These are phyloP conservation scores for Apogon talboti DNA, from an alignment of 2,797 vertebrate genomes.

Conservation along the genomic window DNA sequence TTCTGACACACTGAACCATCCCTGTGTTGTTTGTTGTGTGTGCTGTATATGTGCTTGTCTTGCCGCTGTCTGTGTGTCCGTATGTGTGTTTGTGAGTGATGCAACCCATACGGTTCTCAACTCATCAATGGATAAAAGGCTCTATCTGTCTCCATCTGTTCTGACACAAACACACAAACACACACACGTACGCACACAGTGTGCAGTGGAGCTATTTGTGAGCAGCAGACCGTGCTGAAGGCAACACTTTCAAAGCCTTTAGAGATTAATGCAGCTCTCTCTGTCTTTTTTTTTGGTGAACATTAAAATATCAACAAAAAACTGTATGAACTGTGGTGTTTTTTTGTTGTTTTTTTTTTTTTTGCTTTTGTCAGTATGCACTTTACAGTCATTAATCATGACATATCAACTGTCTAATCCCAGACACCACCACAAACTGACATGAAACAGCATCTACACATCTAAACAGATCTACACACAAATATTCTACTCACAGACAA, in stretches of 20 bases:
- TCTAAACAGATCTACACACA: too few relatives aligned
- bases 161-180: slow-evolving; percentile 32
- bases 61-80: slow-evolving; percentile 6
- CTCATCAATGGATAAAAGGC: slow-evolving; percentile 72
- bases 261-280: slow-evolving; percentile 41
- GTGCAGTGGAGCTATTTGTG: slow-evolving; percentile 50
- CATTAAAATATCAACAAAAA: slow-evolving; percentile 5
- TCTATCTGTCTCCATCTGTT: slow-evolving; percentile 68
- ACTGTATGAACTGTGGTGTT: too few relatives aligned
- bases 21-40: slow-evolving; percentile 30
- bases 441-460: too few relatives aligned
- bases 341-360: too few relatives aligned
- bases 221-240: slow-evolving; percentile 61
- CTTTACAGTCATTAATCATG: too few relatives aligned
- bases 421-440: too few relatives aligned
- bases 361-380: too few relatives aligned
- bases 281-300: slow-evolving; percentile 16
- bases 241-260: slow-evolving; percentile 51
- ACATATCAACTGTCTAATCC: too few relatives aligned
- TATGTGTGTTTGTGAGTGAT: slow-evolving; percentile 25
- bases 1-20: slow-evolving; percentile 47
- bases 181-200: slow-evolving; percentile 14
- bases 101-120: slow-evolving; percentile 40
- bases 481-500: too few relatives aligned
- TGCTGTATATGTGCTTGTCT: slow-evolving; percentile 21